Conservation (phyloP, 2,797 vertebrate genomes). For the Corythornis leucogaster region DNA sequence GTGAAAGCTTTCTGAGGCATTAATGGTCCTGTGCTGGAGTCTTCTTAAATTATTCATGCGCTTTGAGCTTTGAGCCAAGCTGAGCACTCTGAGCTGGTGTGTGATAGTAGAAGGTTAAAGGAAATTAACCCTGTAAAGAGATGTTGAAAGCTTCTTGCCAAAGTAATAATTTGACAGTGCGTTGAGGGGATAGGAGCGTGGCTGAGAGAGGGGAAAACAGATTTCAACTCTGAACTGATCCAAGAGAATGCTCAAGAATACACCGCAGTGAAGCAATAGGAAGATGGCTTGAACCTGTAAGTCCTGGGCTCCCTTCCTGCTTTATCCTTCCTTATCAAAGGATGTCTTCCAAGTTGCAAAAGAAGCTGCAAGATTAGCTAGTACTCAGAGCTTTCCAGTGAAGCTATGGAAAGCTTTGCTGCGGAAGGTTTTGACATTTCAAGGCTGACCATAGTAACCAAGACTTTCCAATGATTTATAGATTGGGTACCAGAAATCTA, state of each 20-base stretch:
- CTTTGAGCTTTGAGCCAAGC: constrained; percentile 37
- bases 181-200: not conserved
- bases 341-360: not conserved
- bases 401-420: not conserved
- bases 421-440: not conserved
- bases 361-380: not conserved
- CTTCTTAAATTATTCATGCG: constrained; percentile 59
- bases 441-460: not conserved
- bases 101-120: not conserved
- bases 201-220: not conserved
- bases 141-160: not conserved
- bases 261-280: not conserved
- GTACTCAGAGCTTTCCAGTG: not conserved
- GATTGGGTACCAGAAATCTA: not conserved
- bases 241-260: not conserved
- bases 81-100: not conserved
- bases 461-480: not conserved
- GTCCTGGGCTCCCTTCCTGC: not conserved
- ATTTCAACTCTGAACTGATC: not conserved
- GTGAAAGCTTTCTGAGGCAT: constrained; percentile 21
- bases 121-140: constrained; percentile 3
- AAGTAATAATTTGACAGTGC: not conserved
- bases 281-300: not conserved
- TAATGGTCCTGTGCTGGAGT: not conserved
- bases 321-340: not conserved